Base-by-base conservation (phyloP, 2,797 vertebrate species). In the Zonotrichia albicollis region DNA sequence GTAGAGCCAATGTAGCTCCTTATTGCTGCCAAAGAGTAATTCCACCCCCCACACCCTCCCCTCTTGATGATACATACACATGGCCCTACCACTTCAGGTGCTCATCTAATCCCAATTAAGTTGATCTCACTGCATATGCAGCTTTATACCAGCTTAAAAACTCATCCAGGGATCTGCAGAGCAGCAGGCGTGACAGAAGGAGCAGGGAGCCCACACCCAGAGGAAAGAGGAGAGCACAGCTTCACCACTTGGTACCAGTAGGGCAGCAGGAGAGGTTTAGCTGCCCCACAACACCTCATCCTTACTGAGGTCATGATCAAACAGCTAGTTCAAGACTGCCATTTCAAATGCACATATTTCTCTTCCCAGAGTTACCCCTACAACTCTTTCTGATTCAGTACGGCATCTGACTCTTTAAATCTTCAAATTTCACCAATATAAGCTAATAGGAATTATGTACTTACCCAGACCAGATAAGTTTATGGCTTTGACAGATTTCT, bases 401-500 rank as follows among this genome's bases (percentile, higher is more conserved):
- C 38, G n/a, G 40, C 2, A 6, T 58, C 22, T 60, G 30, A 57
- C 25, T 53, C 13, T 29, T 46, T 68, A 62, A n/a, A 48, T 15
- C 27, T 29, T 61, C 21, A 38, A 20, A 16, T 64, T 75, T 66
- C 16, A 62, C 36, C 53, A 46, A 21, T 62, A 70, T 11, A 67
- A 38, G 36, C 34, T 43, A 75, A 18, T 5, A 53, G 36, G 26
- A 92, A 76, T 57, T 43, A 76, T n/a, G 20, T 80, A 98, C 99
- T 99, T 97, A 99, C 99, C 99, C 70, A 99, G 97, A 93, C 99
- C 99, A 82, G 99, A 99, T 67, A 99, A 93, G 96, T 99, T 99
- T 97, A 99, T 99, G 87, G 99, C 98, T 98, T 99, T 99, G 89
- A 99, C 99, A 5, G 99, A 99, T 96, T 99, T 99, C 98, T 99